Percentiles rank a stretch among this genome's conserved stretches.
Conservation (phyloP, 2,888 invertebrate genomes). For the Trichogramma dendrolimi region DNA sequence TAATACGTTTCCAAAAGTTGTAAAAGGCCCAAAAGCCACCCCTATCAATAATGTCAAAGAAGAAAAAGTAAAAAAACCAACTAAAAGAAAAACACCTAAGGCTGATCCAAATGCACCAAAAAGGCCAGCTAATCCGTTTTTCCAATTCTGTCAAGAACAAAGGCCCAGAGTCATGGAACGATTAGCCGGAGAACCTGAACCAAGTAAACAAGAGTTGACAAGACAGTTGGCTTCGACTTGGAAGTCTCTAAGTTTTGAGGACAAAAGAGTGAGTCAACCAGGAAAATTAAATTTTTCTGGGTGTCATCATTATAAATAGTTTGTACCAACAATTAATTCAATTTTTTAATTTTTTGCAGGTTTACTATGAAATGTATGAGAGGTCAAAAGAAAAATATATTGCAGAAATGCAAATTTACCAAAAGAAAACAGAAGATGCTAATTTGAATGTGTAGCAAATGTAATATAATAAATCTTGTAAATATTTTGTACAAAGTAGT, state of each 20-base stretch:
- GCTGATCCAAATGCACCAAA: slow-evolving; percentile 74
- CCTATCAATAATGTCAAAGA: slow-evolving; percentile 39
- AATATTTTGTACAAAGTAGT: slow-evolving; percentile 27
- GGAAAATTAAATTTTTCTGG: too few relatives aligned
- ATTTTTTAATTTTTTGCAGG: slow-evolving; percentile 53
- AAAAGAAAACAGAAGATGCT: slow-evolving; percentile 48
- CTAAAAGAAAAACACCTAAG: slow-evolving; percentile 60
- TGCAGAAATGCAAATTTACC: slow-evolving; percentile 64
- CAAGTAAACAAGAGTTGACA: slow-evolving; percentile 71
- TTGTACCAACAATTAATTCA: neutral
- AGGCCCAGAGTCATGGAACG: slow-evolving; percentile 69
- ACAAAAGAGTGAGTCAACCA: slow-evolving; percentile 60
- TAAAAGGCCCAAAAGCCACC: slow-evolving; percentile 41
- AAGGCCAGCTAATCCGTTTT: slow-evolving; percentile 75
- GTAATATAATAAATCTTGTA: slow-evolving; percentile 36
- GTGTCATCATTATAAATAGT: neutral
- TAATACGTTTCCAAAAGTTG: slow-evolving; percentile 45
- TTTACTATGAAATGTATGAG: slow-evolving; percentile 70
- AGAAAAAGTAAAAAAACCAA: slow-evolving; percentile 54
- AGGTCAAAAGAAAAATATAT: slow-evolving; percentile 74
- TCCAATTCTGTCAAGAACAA: slow-evolving; percentile 77
- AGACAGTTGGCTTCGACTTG: slow-evolving; percentile 70
- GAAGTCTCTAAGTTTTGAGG: slow-evolving; percentile 66
- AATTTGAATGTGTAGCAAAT: slow-evolving; percentile 50
- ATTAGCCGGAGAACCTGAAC: slow-evolving; percentile 64